A percentile compares a stretch with the other conserved stretches of the same genome.
phyloP scores from a whole-genome alignment of 2,888 invertebrate genomes.

The Diaphora mendica region DNA sequence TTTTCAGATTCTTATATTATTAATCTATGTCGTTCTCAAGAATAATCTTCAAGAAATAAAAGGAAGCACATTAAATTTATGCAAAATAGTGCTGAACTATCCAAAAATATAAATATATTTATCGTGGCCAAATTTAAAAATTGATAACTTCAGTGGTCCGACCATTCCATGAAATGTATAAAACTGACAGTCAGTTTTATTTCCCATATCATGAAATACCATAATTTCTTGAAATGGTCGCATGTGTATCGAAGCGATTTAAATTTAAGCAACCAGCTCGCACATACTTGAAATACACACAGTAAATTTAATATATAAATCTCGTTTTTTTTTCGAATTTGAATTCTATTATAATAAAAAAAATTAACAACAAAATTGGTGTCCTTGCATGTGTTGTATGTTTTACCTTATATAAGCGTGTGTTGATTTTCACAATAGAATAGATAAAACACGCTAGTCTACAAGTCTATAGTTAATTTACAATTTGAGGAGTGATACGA shows the following conservation, averaged over 20 bases:
- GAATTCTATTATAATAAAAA: not conserved
- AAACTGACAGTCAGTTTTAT: not conserved
- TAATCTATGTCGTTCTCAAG: constrained; percentile 47
- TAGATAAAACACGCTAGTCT: constrained; percentile 52
- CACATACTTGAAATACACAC: constrained; percentile 3
- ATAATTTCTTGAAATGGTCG: not conserved
- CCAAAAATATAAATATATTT: constrained; percentile 21
- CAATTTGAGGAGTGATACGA: constrained; percentile 70
- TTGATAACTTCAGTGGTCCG: not conserved
- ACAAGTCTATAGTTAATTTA: constrained; percentile 61
- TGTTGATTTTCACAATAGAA: constrained; percentile 60
- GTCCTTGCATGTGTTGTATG: constrained; percentile 6
- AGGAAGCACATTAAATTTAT: constrained; percentile 35
- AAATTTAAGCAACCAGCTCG: not conserved
- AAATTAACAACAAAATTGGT: not conserved
- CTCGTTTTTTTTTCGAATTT: not conserved
- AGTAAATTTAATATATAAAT: not conserved
- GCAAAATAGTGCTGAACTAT: constrained; percentile 6
- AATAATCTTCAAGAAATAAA: constrained; percentile 38
- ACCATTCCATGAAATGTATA: not conserved
- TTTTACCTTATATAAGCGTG: constrained; percentile 49
- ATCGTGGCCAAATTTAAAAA: not conserved
- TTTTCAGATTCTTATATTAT: constrained; percentile 73
- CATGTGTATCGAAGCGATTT: not conserved
- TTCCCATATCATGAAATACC: not conserved